Evolutionary conservation across 2,888 invertebrate species (phyloP), one percentile per base, ranked within the genome.

Genomic region (Drosophila antonietae): DNA sequence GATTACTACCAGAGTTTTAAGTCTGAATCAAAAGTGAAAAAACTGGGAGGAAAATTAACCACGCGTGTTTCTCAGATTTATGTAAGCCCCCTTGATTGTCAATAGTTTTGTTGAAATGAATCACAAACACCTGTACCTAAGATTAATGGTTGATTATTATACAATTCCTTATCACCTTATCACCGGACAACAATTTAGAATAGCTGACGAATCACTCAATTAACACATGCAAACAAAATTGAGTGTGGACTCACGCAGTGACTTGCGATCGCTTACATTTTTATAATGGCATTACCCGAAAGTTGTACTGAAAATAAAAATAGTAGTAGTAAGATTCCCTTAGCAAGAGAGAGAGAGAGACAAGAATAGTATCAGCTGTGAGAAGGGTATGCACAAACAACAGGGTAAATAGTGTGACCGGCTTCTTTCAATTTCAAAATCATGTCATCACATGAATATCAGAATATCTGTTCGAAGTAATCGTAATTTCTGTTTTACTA

Each of bases 131-230:
- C 28, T 47, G 61, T 47, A 52, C 28, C 23, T 60, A 33, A 80
- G 86, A 80, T 79, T 82, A 82, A 37, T 70, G 41, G 60, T 58
- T 39, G 68, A 71, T 68, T 81, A 64, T 69, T 80, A 71, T 75
- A 64, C 68, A 88, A 64, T 80, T 62, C 49, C 78, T 86, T 88
- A 83, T 83, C 89, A 75, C 35, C 66, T 73, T 81, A 83, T 81
- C 78, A 28, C 28, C 28, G 81, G 59, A 23, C 55, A 68, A 67
- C n/a, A 41, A 55, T 64, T 56, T 66, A 41, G n/a, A 35, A 44
- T 51, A 37, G 46, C 37, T 78, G 78, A 80, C 70, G 49, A 69
- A 78, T 47, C 49, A 37, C 3, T 3, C 20, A 44, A 53, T 35
- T 43, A 47, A 44, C 44, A 59, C 58, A 52, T 10, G 41, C 62